Evolutionary conservation across 2,797 vertebrate genomes (phyloP).

Genomic region (Melanogrammus aeglefinus): DNA sequence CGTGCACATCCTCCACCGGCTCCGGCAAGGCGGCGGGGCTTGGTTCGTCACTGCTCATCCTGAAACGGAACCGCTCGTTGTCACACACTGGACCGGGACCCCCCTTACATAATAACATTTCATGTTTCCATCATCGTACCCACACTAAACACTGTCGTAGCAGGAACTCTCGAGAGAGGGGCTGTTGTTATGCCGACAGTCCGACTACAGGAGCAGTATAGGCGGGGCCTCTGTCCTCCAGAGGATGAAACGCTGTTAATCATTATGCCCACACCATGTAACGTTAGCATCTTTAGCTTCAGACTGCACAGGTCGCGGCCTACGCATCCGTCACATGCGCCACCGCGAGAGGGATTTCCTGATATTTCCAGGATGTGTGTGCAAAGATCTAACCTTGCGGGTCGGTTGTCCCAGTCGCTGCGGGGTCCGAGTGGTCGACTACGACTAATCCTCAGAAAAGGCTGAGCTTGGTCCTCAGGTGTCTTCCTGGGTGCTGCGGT

Average conservation of each 20-base stretch:
- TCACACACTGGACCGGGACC: not conserved
- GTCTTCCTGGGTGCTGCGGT: not conserved
- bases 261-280: not conserved
- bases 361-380: not conserved
- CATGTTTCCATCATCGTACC: not conserved
- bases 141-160: too few species aligned
- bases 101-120: not conserved
- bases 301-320: not conserved
- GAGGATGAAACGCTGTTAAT: not conserved
- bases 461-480: not conserved
- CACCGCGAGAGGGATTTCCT: not conserved
- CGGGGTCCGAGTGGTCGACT: not conserved
- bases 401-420: not conserved
- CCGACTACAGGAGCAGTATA: not conserved
- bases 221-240: not conserved
- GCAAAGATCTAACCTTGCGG: not conserved
- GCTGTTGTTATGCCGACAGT: not conserved
- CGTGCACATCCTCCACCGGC: conserved; percentile 84
- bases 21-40: conserved; percentile 87
- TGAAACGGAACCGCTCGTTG: conserved; percentile 35
- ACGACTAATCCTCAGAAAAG: not conserved
- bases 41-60: conserved; percentile 85
- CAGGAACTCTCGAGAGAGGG: not conserved
- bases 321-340: not conserved
- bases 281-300: not conserved